Evolutionary conservation across 2,888 invertebrate species (phyloP), one percentile per base, ranked within the genome.

Genomic region (Melanostoma mellinum): DNA sequence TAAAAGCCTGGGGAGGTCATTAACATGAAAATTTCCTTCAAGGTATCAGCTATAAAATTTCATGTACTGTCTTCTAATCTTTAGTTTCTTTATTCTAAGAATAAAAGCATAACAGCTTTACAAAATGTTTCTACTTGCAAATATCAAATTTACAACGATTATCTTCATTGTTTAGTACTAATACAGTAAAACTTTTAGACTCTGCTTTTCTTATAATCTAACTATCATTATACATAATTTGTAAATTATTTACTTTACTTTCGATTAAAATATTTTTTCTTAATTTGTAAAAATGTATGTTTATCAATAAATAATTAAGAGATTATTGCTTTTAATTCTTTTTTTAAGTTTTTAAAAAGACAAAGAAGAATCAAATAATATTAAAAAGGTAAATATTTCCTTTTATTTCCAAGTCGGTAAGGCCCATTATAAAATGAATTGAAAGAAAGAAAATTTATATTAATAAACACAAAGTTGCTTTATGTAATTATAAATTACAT

Each of bases 281-380:
- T 82, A 78, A 5, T 67, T 71, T 79, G 71, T 84, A 84, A 74
- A 84, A 71, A 61, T 84, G 35, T 79, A 79, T 42, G 50, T 75
- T 79, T 78, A 72, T 69, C 53, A 69, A 65, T 82, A 67, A 65
- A 77, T 75, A 75, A 71, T 74, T 20, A 84, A 69, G 67, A 52
- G 42, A 71, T 84, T 84, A 84, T 84, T 84, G 84, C 84, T 84
- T 84, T 84, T 69, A 75, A 72, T 73, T 72, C 61, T 77, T 82
- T 55, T 76, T 61, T 40, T 38, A 58, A 71, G 60, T 61, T 46
- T 4, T 6, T n/a, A 68, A 72, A 72, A 40, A 56, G 74, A n/a
- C 33, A 69, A 52, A 60, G 20, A 65, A 53, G 36, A 67, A 81
- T 20, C 20, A 20, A 20, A 20, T 20, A 1, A 20, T 20, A 53